Evolutionary conservation across 2,888 invertebrate species (phyloP), one percentile per base, ranked within the genome.

Genomic region (Hofmannophila pseudospretella): DNA sequence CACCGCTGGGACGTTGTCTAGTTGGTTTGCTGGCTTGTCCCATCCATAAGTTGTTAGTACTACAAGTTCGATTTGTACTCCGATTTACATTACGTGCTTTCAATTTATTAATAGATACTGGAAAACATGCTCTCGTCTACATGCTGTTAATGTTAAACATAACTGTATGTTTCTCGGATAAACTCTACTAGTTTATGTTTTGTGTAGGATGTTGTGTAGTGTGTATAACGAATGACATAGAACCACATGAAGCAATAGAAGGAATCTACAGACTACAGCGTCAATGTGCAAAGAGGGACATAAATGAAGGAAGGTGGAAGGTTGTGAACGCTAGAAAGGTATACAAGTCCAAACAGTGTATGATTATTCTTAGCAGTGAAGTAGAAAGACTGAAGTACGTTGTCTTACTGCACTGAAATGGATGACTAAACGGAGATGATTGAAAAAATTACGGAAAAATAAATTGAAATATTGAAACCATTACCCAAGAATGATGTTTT

Each of bases 351-450:
- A 28, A 28, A 13, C 8, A 9, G 25, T 10, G 9, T 26, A 12
- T 14, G 23, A 33, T 30, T 19, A 7, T n/a, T 12, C 10, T 34
- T 19, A 7, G 9, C 19, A 19, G 32, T 39, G 37, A 25, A 32
- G 25, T 27, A 22, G 13, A 20, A 9, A 29, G n/a, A 20, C 2
- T 19, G n/a, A 32, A 32, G 11, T 29, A 29, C 8, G 8, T 8
- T 12, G 32, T 46, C 39, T 56, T 59, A 69, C 67, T 67, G 69
- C 66, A 69, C 67, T 66, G 67, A 67, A 65, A 46, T 57, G 8
- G 63, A 74, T 67, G 70, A 59, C 61, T 60, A 59, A 46, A 52
- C 47, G 7, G 7, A 3, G 20, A 16, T 16, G 16, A 16, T 16
- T 16, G 5, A 16, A 16, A 16, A 7, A 20, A 20, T 20, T 4